Conservation (phyloP, 2,888 invertebrate species). For the Alviniconcha strummeri region DNA sequence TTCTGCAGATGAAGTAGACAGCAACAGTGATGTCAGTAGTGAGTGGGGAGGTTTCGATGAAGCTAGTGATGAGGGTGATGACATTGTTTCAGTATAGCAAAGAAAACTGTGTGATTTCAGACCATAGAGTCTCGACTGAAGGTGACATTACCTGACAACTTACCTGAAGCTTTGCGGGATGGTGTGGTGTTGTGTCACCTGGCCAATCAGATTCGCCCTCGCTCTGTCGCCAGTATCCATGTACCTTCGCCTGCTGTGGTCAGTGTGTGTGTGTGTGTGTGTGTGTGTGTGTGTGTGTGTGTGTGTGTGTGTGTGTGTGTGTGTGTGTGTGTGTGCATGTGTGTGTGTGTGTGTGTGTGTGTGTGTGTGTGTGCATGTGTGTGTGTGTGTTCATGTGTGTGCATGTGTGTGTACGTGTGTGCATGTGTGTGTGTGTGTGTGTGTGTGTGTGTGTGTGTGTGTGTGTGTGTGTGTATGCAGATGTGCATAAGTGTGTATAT, state of each 20-base stretch:
- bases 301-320: not conserved
- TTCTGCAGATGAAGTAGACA: too few relatives aligned
- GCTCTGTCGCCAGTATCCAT: constrained; percentile 94
- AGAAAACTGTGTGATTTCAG: constrained; percentile 75
- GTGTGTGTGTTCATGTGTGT: not conserved
- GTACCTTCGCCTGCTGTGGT: constrained; percentile 81
- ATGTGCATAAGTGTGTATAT: too few relatives aligned
- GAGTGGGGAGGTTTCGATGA: too few relatives aligned
- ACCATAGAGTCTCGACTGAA: constrained; percentile 92
- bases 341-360: not conserved
- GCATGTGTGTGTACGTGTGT: not conserved
- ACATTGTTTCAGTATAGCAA: too few relatives aligned
- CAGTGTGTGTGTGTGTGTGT: not conserved
- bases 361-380: not conserved
- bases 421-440: not conserved
- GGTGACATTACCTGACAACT: constrained; percentile 89
- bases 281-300: not conserved
- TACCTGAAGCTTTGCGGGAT: constrained; percentile 88
- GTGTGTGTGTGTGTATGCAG: not conserved
- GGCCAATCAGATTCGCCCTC: constrained; percentile 92
- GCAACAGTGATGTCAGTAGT: too few relatives aligned
- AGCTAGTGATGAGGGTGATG: too few relatives aligned
- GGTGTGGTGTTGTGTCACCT: constrained; percentile 96
- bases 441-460: not conserved
- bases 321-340: not conserved